These are phyloP conservation scores for Tetranychus piercei DNA, from an alignment of 2,888 invertebrate genomes.

Conservation along the genomic window DNA sequence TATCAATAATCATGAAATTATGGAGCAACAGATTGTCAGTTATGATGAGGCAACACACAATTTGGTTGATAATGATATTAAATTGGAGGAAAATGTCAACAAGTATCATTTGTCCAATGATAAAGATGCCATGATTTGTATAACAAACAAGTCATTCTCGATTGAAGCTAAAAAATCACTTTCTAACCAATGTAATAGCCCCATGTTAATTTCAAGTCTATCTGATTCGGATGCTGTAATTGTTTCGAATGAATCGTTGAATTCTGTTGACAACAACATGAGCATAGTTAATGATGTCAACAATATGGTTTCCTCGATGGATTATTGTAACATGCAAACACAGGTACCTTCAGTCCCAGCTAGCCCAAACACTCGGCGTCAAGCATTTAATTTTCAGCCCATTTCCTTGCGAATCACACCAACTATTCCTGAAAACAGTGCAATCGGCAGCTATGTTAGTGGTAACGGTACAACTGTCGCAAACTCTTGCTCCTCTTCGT, in stretches of 20 bases:
- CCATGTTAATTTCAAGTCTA: neutral
- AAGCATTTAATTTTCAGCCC: constrained; percentile 66
- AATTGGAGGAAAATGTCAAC: neutral
- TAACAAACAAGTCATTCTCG: too few relatives aligned
- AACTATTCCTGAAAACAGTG: constrained; percentile 25
- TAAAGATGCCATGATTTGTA: too few relatives aligned
- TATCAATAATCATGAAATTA: neutral
- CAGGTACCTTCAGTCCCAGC: constrained; percentile 41
- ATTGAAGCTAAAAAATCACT: too few relatives aligned
- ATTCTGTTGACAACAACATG: neutral
- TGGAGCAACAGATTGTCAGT: neutral
- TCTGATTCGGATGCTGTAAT: neutral
- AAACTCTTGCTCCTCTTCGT: too few relatives aligned
- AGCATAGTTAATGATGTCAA: neutral
- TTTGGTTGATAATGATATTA: neutral
- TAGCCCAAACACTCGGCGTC: constrained; percentile 54
- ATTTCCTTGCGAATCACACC: constrained; percentile 48
- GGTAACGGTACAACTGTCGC: neutral
- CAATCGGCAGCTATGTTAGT: constrained; percentile 11
- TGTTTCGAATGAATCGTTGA: neutral
- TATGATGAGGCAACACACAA: neutral
- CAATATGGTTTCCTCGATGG: neutral
- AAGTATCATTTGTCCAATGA: too few relatives aligned
- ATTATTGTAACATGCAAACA: constrained; percentile 16
- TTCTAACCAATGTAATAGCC: neutral